Conservation (phyloP, 2,113 vertebrate species). For the Regulus satrapa region DNA sequence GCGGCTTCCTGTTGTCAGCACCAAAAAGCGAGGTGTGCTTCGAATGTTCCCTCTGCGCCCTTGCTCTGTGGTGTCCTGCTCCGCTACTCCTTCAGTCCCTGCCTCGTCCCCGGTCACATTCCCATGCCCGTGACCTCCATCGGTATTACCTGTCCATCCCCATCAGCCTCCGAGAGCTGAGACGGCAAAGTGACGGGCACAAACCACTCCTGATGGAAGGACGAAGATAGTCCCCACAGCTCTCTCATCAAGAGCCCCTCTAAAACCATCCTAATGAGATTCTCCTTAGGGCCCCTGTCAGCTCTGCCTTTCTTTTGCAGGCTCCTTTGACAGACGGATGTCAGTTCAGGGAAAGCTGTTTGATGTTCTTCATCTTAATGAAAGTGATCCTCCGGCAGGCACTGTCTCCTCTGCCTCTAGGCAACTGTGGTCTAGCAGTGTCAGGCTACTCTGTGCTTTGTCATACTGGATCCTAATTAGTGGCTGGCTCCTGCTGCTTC, state of each 20-base stretch:
- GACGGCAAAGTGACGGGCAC: constrained; percentile 1
- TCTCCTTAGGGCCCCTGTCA: constrained; percentile 55
- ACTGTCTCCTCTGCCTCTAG: constrained; percentile 32
- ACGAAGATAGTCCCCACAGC: background rate
- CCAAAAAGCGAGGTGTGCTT: accelerated
- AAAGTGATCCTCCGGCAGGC: constrained; percentile 35
- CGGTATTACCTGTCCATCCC: constrained; percentile 12
- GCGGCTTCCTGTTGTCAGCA: background rate
- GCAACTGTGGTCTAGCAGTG: background rate
- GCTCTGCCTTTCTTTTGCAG: constrained; percentile 48
- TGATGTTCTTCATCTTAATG: constrained; percentile 57
- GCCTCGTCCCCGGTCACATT: constrained; percentile 4
- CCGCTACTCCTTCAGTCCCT: background rate
- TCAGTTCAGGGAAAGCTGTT: constrained; percentile 31
- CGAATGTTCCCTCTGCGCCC: background rate
- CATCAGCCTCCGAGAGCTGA: background rate
- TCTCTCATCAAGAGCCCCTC: background rate
- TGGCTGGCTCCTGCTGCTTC: constrained; percentile 3
- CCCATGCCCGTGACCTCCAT: background rate
- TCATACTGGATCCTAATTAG: constrained; percentile 62
- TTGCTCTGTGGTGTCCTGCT: background rate
- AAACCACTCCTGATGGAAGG: background rate
- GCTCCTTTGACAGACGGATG: constrained; percentile 57
- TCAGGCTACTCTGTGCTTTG: constrained; percentile 39
- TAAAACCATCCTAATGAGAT: constrained; percentile 56